Base-by-base conservation (phyloP, 2,888 invertebrate species). In the Amphimallon solstitiale region DNA sequence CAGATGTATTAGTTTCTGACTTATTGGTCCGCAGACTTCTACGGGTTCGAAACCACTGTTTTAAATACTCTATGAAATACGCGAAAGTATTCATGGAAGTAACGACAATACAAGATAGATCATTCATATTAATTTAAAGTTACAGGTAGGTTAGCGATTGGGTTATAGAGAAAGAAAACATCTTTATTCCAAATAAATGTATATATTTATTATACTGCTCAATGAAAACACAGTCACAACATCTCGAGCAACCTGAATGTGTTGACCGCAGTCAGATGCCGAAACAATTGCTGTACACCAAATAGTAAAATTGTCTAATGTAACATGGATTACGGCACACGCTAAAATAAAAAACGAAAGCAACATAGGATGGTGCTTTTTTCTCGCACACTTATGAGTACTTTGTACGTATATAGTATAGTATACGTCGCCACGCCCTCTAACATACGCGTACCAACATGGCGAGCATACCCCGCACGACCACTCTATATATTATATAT, bases 171-270 rank as follows among this genome's bases (percentile, higher is more conserved):
- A 38, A 49, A 62, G 21, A 48, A 61, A 67, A 60, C 23, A 14
- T 17, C 21, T 15, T 37, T 73, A 72, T 73, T 82, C 88, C 88
- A 88, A 88, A 88, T 89, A 88, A 88, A 89, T 88, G 88, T 88
- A 89, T 88, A 88, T 88, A 88, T 88, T 88, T 88, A 88, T 88
- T 88, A 88, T 86, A 88, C 87, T 87, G 88, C 86, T 83, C 87
- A 88, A 87, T 88, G 85, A 88, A 83, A 88, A 83, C 84, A 83
- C 83, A 82, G 82, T 83, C 81, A 83, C 83, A 83, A 83, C 81
- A 80, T 82, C 79, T 77, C 82, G 82, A 81, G 75, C 75, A 70
- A 70, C 77, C 78, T 73, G 68, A 64, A 68, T 72, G 71, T 65
- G 70, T 61, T 67, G 71, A 72, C 70, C 72, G 67, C 71, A 68